Evolutionary conservation across 2,113 vertebrate genomes (phyloP).

Genomic region (Pterocles orientalis): DNA sequence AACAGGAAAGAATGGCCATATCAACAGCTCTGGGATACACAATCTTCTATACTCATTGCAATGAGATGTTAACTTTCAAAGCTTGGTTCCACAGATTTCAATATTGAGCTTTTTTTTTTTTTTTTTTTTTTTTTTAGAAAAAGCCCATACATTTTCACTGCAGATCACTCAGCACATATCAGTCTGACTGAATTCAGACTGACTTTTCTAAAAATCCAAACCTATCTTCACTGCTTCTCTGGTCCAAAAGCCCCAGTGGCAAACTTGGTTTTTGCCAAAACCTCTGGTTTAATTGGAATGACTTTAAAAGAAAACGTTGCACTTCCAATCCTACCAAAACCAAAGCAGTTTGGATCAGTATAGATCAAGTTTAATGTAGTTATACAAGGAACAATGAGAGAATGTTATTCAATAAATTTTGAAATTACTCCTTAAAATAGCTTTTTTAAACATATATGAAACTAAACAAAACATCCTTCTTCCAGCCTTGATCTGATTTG

Average conservation of each 20-base stretch:
- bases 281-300: not conserved
- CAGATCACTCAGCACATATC: not conserved
- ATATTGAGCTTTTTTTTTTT: not conserved
- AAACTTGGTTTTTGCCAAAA: not conserved
- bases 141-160: not conserved
- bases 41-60: not conserved
- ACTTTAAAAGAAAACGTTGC: not conserved
- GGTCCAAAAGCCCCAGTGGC: not conserved
- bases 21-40: not conserved
- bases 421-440: not conserved
- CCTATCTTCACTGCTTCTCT: not conserved
- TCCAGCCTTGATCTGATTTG: not conserved
- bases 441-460: not conserved
- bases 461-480: not conserved
- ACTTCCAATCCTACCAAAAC: not conserved
- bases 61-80: not conserved
- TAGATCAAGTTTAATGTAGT: not conserved
- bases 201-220: not conserved
- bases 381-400: not conserved
- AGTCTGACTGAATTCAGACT: not conserved
- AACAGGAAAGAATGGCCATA: not conserved
- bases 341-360: not conserved
- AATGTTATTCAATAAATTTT: not conserved
- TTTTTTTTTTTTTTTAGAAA: not conserved
- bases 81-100: not conserved